Evolutionary conservation across 2,113 vertebrate genomes (phyloP).

Genomic region (Acrocephalus kingi): DNA sequence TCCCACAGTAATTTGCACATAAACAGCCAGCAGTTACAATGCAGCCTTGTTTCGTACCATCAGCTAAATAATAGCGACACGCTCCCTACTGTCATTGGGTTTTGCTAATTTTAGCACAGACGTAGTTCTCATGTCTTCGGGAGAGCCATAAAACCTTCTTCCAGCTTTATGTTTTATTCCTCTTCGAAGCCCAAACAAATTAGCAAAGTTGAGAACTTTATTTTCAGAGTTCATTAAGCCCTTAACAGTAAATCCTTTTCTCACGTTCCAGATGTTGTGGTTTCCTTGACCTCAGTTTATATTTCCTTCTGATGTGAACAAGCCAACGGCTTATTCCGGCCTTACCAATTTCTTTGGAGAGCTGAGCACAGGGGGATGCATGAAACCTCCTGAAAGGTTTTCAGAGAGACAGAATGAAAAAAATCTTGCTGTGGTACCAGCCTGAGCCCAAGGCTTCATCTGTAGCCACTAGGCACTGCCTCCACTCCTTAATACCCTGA

Average conservation of each 20-base stretch:
- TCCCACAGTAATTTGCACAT: constrained; percentile 43
- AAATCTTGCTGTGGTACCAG: background rate
- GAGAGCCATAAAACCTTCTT: constrained; percentile 66
- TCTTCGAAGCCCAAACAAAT: constrained; percentile 80
- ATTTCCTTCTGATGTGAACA: constrained; percentile 68
- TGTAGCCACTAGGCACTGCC: background rate
- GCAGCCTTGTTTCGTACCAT: constrained; percentile 36
- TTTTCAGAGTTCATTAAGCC: constrained; percentile 80
- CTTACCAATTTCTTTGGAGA: background rate
- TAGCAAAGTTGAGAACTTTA: constrained; percentile 78
- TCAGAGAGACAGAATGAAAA: background rate
- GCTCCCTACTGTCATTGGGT: constrained; percentile 29
- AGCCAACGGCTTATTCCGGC: background rate
- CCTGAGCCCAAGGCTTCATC: background rate
- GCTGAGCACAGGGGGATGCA: background rate
- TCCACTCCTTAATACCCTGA: background rate
- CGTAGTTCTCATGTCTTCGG: constrained; percentile 63
- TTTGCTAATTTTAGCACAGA: constrained; percentile 67
- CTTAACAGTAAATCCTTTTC: constrained; percentile 79
- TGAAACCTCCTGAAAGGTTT: background rate
- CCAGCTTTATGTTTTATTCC: constrained; percentile 72
- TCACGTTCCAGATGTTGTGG: constrained; percentile 80
- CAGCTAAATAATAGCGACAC: constrained; percentile 29
- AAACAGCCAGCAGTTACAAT: constrained; percentile 46
- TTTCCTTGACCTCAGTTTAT: constrained; percentile 76